These are phyloP conservation scores for Caenorhabditis brenneri DNA, from an alignment of 1,140 invertebrate species.

Conservation along the genomic window DNA sequence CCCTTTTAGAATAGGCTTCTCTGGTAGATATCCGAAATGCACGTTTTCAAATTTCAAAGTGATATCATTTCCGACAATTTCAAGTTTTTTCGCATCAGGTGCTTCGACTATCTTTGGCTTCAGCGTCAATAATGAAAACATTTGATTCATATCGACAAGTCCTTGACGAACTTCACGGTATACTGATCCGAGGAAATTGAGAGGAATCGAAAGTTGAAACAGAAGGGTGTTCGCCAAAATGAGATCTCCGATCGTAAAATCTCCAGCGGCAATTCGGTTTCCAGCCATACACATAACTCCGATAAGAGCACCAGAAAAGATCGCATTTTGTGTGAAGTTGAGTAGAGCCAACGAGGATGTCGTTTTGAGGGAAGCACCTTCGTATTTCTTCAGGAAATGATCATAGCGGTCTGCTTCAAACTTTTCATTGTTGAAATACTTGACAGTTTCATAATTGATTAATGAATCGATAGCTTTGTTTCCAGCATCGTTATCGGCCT, in stretches of 20 bases:
- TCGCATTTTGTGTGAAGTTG: constrained; percentile 98
- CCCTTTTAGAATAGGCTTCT: constrained; percentile 80
- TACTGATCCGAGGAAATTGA: constrained; percentile 94
- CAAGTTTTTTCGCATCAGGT: constrained; percentile 53
- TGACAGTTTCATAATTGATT: constrained; percentile 99
- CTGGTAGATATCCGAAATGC: constrained; percentile 81
- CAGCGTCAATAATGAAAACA: constrained; percentile 91
- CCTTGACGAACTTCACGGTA: constrained; percentile 96
- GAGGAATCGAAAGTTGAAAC: constrained; percentile 93
- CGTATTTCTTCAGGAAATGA: constrained; percentile 76
- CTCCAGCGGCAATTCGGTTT: constrained; percentile 85
- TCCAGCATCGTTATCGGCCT: constrained; percentile 95
- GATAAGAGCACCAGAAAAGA: constrained; percentile 90
- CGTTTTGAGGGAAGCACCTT: constrained; percentile 86
- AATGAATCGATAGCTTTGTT: constrained; percentile 97
- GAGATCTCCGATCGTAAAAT: constrained; percentile 95
- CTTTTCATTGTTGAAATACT: constrained; percentile 98
- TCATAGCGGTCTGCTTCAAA: constrained; percentile 92
- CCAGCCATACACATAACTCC: constrained; percentile 92
- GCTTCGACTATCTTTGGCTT: constrained; percentile 66
- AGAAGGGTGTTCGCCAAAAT: constrained; percentile 98
- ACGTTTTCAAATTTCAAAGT: constrained; percentile 88
- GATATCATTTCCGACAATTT: constrained; percentile 44
- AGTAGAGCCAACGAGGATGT: constrained; percentile 88
- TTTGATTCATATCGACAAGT: constrained; percentile 95